A percentile compares a stretch with the other conserved stretches of the same genome.
phyloP scores from a whole-genome alignment of 1,140 invertebrate species.

The Cataglyphis hispanica region DNA sequence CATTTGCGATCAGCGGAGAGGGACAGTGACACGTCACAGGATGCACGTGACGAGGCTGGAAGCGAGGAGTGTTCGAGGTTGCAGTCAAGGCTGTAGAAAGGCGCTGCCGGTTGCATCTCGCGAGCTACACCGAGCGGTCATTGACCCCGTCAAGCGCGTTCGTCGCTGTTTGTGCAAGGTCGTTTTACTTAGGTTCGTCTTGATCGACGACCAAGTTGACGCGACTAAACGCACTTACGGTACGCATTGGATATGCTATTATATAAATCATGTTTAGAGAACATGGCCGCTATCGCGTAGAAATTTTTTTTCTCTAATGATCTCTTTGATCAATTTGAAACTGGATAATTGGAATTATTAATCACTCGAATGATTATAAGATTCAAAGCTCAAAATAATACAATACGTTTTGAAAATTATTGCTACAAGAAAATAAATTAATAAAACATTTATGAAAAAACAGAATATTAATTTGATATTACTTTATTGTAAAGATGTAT shows the following conservation, averaged over 20 bases:
- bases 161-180: slow-evolving; percentile 68
- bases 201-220: slow-evolving; percentile 42
- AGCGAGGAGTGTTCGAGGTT: slow-evolving; percentile 63
- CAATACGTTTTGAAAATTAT: background rate
- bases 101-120: slow-evolving; percentile 64
- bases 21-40: slow-evolving; percentile 64
- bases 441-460: background rate
- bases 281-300: no score
- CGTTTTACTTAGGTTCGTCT: slow-evolving; percentile 70
- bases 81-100: slow-evolving; percentile 77
- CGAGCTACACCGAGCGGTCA: slow-evolving; percentile 59
- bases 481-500: background rate
- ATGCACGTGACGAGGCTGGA: slow-evolving; percentile 62
- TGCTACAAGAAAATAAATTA: background rate
- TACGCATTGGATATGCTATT: background rate
- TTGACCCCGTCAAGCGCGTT: slow-evolving; percentile 54
- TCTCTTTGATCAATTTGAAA: background rate
- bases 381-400: background rate
- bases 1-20: slow-evolving; percentile 6
- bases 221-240: slow-evolving; percentile 4
- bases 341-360: background rate
- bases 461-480: background rate
- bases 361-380: background rate
- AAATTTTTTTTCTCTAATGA: background rate
- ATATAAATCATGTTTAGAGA: background rate